These are phyloP conservation scores for Lasioglossum zephyrum DNA, from an alignment of 2,888 invertebrate genomes.

Conservation along the genomic window DNA sequence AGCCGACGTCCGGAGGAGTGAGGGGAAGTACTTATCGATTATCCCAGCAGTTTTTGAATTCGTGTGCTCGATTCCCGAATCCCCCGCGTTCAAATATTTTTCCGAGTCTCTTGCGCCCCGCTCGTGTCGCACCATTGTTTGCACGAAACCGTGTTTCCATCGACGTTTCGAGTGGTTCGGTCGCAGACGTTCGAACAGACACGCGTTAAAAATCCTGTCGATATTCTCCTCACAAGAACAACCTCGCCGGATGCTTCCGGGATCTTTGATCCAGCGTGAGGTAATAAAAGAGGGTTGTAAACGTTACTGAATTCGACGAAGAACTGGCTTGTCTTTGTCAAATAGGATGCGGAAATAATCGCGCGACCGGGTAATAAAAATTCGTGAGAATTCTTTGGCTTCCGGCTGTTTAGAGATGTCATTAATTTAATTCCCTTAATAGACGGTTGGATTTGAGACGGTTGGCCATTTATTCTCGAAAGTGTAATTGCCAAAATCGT, in stretches of 20 bases:
- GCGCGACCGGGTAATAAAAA: not conserved
- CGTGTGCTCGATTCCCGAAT: constrained; percentile 38
- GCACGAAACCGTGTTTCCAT: not conserved
- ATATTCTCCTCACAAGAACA: not conserved
- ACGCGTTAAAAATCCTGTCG: not conserved
- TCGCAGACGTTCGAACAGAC: not conserved
- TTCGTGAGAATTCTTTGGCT: not conserved
- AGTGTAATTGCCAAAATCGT: not conserved
- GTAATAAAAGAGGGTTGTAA: not conserved
- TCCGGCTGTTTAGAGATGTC: not conserved
- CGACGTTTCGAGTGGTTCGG: constrained; percentile 3
- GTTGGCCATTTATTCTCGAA: not conserved
- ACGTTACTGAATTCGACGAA: not conserved
- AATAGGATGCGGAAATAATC: not conserved
- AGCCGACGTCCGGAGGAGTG: constrained; percentile 33
- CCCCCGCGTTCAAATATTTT: constrained; percentile 32
- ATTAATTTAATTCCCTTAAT: not conserved
- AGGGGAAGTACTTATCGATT: constrained; percentile 56
- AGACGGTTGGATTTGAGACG: not conserved
- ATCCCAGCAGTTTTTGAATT: constrained; percentile 47
- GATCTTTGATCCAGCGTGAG: not conserved
- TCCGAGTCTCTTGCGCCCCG: not conserved
- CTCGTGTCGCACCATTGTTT: constrained; percentile 16
- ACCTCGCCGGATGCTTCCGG: not conserved
- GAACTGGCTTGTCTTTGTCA: not conserved